phyloP scores from a whole-genome alignment of 2,888 invertebrate species.

The Argynnis bischoffii region DNA sequence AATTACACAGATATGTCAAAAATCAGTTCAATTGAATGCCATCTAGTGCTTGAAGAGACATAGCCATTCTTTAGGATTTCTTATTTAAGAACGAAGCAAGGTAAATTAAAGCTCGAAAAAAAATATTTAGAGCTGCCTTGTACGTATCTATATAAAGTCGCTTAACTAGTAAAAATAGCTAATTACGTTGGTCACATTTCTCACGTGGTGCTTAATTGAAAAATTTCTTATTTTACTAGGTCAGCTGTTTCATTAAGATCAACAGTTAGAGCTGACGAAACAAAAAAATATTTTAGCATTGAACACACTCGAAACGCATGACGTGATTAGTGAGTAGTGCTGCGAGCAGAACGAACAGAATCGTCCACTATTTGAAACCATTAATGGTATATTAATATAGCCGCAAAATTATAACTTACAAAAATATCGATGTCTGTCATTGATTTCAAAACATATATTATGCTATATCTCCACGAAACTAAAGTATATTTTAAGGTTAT shows the following conservation, averaged over 20 bases:
- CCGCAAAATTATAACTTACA: too few species aligned
- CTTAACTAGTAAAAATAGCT: constrained; percentile 8
- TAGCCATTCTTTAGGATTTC: too few species aligned
- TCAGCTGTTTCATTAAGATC: constrained; percentile 31
- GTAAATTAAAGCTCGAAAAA: too few species aligned
- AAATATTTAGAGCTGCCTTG: neutral
- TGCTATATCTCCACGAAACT: too few species aligned
- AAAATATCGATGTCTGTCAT: too few species aligned
- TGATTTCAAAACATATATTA: too few species aligned
- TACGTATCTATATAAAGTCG: neutral
- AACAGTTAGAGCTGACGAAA: constrained; percentile 34
- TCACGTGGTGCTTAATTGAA: constrained; percentile 28
- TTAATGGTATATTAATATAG: neutral
- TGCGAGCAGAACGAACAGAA: neutral
- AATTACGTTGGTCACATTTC: constrained; percentile 29
- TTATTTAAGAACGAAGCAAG: too few species aligned
- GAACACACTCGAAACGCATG: constrained; percentile 13
- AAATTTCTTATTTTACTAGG: constrained; percentile 32
- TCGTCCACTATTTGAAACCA: neutral
- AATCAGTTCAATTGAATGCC: too few species aligned
- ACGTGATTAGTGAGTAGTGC: neutral
- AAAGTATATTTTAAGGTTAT: too few species aligned
- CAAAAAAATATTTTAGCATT: constrained; percentile 22
- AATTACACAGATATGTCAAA: too few species aligned
- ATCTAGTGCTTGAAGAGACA: too few species aligned